A percentile compares a stretch with the other conserved stretches of the same genome.
These are phyloP conservation scores for Pipra filicauda DNA, from an alignment of 2,113 vertebrate species.

Conservation along the genomic window DNA sequence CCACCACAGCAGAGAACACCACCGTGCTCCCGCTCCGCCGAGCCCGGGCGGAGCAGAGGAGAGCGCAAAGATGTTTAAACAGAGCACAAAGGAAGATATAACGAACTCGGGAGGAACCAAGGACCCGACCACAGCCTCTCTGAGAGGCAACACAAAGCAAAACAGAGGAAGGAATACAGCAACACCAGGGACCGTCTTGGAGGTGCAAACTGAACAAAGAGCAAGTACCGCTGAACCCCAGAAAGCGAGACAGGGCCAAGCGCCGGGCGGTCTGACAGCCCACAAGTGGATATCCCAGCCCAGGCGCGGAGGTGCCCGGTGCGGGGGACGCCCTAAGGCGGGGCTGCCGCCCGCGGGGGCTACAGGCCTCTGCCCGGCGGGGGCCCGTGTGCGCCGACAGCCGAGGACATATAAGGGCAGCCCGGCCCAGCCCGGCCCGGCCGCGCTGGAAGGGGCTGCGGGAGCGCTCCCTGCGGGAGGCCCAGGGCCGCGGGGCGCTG, in stretches of 20 bases:
- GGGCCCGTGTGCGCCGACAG: neutral
- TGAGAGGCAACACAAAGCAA: neutral
- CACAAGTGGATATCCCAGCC: neutral
- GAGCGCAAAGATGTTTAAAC: neutral
- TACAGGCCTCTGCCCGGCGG: neutral
- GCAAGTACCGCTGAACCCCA: neutral
- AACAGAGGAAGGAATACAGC: neutral
- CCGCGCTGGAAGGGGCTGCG: neutral
- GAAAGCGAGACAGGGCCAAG: neutral
- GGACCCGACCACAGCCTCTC: neutral
- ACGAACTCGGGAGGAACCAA: neutral
- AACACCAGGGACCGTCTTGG: neutral
- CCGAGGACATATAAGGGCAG: slow-evolving; percentile 16
- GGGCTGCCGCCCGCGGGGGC: neutral
- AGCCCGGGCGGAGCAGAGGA: neutral
- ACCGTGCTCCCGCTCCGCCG: neutral
- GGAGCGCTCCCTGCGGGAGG: neutral
- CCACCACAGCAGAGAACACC: neutral
- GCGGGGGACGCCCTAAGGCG: neutral
- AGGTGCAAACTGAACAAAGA: slow-evolving; percentile 25
- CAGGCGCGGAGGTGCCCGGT: accelerated
- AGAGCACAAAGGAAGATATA: slow-evolving; percentile 28
- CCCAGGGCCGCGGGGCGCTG: neutral
- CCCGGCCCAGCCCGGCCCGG: neutral
- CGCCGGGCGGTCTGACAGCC: neutral